Evolutionary conservation across 2,888 invertebrate species (phyloP), one percentile per base, ranked within the genome.

Genomic region (Fragum whitleyi): DNA sequence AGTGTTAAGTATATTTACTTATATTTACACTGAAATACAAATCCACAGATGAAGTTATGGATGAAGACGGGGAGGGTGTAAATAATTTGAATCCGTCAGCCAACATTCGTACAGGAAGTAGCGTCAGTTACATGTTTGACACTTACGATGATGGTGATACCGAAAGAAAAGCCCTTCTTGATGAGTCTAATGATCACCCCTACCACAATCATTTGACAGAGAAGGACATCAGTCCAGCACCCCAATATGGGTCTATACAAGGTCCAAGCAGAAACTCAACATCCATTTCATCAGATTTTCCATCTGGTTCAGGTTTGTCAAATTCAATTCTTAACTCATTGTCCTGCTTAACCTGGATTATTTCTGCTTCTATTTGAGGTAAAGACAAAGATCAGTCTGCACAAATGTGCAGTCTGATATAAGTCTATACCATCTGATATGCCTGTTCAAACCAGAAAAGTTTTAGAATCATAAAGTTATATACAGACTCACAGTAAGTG

Each of bases 91-190:
- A 65, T 14, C 42, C 65, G 14, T 21, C 65, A 39, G 21, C 42
- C 5, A 36, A 65, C 21, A 39, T 65, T 14, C 65, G 65, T 0
- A 65, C 65, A 39, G 65, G 65, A 39, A 65, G 65, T 42, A 65
- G 65, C 21, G 21, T 65, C 21, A 65, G 65, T 26, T 65, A 65
- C 65, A 42, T 39, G 42, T 65, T 65, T 42, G 65, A 65, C 23
- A 19, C 65, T 0, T 23, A 42, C 11, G 42, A 65, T 26, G 65
- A 65, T 5, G 65, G 65, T 2, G 42, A 65, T n/a, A 42, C 65
- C 5, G 65, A 65, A 7, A 65, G 42, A 42, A 65, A 65, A 65
- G 16, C 42, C 7, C 65, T 65, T 39, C 65, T 65, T 23, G 65
- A 65, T 21, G 42, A 42, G 1, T 65, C 65, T 0, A 26, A 42